A percentile compares a stretch with the other conserved stretches of the same genome.
These are phyloP conservation scores for Criorhina ranunculi DNA, from an alignment of 2,888 invertebrate genomes.

Conservation along the genomic window DNA sequence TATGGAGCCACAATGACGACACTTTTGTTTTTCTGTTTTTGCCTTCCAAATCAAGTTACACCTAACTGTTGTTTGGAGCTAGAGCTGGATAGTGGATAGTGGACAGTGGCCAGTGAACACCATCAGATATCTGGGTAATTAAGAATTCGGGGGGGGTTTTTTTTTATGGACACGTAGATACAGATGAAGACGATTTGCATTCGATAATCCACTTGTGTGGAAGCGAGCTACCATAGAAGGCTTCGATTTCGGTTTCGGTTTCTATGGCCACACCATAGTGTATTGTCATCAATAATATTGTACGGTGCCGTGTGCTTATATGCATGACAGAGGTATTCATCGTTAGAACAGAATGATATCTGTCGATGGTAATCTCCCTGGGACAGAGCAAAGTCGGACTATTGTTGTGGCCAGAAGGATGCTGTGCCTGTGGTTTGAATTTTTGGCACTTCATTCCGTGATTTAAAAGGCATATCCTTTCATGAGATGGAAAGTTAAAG, in stretches of 20 bases:
- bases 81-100: neutral
- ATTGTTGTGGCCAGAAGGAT: neutral
- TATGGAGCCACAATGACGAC: neutral
- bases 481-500: neutral
- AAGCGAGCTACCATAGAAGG: neutral
- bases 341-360: neutral
- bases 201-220: constrained; percentile 30
- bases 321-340: neutral
- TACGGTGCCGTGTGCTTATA: constrained; percentile 7
- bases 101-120: neutral
- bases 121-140: constrained; percentile 1
- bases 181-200: constrained; percentile 42
- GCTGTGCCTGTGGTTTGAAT: constrained; percentile 3
- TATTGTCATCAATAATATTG: constrained; percentile 44
- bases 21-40: constrained; percentile 1
- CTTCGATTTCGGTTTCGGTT: constrained; percentile 3
- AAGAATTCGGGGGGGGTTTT: constrained; percentile 16
- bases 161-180: neutral
- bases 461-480: neutral
- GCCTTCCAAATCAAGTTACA: constrained; percentile 22
- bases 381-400: constrained; percentile 11
- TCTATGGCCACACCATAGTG: neutral
- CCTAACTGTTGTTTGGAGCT: constrained; percentile 17
- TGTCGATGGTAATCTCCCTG: constrained; percentile 23
- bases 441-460: constrained; percentile 1